phyloP scores from a whole-genome alignment of 2,113 vertebrate species.

The Capreolus pygargus region DNA sequence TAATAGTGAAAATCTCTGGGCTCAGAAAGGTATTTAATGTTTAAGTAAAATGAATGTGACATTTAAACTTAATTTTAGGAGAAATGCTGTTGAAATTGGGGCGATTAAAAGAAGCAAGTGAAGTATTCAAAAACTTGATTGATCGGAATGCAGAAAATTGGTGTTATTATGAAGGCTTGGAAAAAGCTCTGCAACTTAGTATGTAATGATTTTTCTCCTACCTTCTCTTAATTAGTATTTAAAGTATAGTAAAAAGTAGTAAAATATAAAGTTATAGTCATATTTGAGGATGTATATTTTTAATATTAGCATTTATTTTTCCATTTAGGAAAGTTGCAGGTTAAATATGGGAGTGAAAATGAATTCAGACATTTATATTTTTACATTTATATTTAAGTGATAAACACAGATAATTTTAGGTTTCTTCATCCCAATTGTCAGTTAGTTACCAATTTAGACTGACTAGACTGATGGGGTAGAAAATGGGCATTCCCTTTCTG shows the following conservation, averaged over 20 bases:
- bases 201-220: constrained; percentile 69
- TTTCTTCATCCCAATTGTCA: not conserved
- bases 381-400: not conserved
- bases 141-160: constrained; percentile 86
- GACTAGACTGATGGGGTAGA: not conserved
- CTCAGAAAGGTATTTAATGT: constrained; percentile 46
- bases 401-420: not conserved
- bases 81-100: constrained; percentile 86
- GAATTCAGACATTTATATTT: constrained; percentile 7
- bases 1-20: not conserved
- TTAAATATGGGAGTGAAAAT: not conserved
- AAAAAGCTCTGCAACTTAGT: constrained; percentile 84
- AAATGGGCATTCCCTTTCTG: not conserved
- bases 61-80: constrained; percentile 78
- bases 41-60: constrained; percentile 46
- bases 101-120: constrained; percentile 84
- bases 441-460: not conserved
- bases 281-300: constrained; percentile 25
- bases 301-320: constrained; percentile 22
- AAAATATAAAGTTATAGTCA: not conserved
- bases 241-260: not conserved
- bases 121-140: constrained; percentile 83
- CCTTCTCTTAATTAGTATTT: not conserved
- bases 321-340: constrained; percentile 16
- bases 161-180: constrained; percentile 86